Conservation (phyloP, 2,888 invertebrate species). For the Diplolepis rosae region DNA sequence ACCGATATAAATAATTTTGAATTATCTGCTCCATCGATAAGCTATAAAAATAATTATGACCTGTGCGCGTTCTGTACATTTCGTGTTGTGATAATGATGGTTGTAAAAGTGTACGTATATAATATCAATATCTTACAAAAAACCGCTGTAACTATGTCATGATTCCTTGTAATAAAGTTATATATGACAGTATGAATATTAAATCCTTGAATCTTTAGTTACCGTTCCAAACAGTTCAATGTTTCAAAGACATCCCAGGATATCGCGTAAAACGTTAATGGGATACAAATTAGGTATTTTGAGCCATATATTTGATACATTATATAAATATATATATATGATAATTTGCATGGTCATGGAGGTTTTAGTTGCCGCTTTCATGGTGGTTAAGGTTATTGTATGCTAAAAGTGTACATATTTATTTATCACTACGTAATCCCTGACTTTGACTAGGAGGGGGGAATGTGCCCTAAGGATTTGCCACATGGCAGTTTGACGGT, state of each 20-base stretch:
- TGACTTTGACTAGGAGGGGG: constrained; percentile 65
- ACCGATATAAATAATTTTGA: background rate
- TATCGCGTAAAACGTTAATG: background rate
- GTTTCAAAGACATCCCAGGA: background rate
- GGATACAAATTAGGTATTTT: background rate
- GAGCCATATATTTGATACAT: too few relatives aligned
- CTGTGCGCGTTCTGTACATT: constrained; percentile 60
- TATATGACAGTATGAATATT: constrained; percentile 35
- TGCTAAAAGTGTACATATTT: constrained; percentile 62
- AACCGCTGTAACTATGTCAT: constrained; percentile 61
- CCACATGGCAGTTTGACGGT: constrained; percentile 71
- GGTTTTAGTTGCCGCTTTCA: constrained; percentile 39
- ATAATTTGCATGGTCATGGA: constrained; percentile 2
- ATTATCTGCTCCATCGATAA: constrained; percentile 16
- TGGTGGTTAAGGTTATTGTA: constrained; percentile 55
- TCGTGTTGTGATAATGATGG: constrained; percentile 69
- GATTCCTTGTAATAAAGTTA: constrained; percentile 67
- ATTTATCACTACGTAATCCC: constrained; percentile 73
- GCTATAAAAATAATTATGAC: constrained; percentile 44
- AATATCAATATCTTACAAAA: constrained; percentile 42
- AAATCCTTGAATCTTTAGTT: background rate
- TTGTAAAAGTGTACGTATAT: constrained; percentile 63
- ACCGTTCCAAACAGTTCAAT: background rate
- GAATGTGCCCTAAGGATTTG: constrained; percentile 52
- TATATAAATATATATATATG: too few relatives aligned